Percentiles rank a stretch among this genome's conserved stretches.
Evolutionary conservation across 2,888 invertebrate species (phyloP).

Genomic region (Agrochola lota): DNA sequence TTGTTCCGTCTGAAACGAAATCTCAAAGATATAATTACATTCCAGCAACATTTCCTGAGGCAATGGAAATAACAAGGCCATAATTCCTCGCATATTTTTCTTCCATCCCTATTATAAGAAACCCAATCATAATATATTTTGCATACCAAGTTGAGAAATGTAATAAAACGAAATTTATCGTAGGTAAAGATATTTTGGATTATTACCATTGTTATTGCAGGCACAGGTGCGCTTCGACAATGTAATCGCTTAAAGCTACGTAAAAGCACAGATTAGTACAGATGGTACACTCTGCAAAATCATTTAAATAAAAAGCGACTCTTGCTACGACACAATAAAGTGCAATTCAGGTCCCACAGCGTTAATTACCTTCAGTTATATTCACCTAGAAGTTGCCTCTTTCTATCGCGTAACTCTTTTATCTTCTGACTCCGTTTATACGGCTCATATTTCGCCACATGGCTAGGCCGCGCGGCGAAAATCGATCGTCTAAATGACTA

Average conservation of each 20-base stretch:
- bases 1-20: background rate
- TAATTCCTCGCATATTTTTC: constrained; percentile 41
- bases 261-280: background rate
- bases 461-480: too few relatives aligned
- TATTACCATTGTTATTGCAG: constrained; percentile 36
- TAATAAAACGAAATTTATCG: constrained; percentile 55
- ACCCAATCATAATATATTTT: constrained; percentile 40
- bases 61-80: constrained; percentile 19
- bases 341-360: too few relatives aligned
- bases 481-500: too few relatives aligned
- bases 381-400: too few relatives aligned
- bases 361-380: too few relatives aligned
- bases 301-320: too few relatives aligned
- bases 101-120: constrained; percentile 2
- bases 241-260: constrained; percentile 28
- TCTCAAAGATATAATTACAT: background rate
- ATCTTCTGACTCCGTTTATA: too few relatives aligned
- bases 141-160: constrained; percentile 31
- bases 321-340: too few relatives aligned
- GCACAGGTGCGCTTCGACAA: constrained; percentile 48
- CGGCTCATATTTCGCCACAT: too few relatives aligned
- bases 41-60: constrained; percentile 10
- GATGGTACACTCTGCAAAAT: too few relatives aligned
- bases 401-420: too few relatives aligned
- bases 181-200: constrained; percentile 27